Conservation (phyloP, 37 sponge, comb jelly and placozoan species). For the Amphimedon queenslandica region DNA sequence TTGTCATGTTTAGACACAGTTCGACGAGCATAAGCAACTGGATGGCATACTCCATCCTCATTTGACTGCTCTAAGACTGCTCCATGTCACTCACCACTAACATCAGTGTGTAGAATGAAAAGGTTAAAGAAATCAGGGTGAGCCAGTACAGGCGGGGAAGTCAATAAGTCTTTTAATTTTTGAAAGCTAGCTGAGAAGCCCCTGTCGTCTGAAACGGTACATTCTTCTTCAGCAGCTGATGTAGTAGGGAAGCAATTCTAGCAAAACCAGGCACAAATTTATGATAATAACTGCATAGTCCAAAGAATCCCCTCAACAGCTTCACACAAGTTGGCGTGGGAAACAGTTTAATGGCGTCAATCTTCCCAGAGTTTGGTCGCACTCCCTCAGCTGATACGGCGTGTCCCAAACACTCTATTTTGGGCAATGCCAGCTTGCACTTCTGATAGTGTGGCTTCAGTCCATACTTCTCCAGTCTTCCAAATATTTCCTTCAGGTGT, state of each 20-base stretch:
- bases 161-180: constrained; percentile 20
- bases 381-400: no score
- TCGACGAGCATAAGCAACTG: constrained; percentile 57
- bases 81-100: constrained; percentile 23
- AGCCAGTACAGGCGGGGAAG: constrained; percentile 34
- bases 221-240: constrained; percentile 10
- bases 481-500: constrained; percentile 37
- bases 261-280: constrained; percentile 36
- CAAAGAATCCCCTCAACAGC: constrained; percentile 20
- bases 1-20: constrained; percentile 1
- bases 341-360: constrained; percentile 10
- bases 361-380: constrained; percentile 31
- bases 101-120: constrained; percentile 43
- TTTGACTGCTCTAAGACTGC: constrained; percentile 31
- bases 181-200: constrained; percentile 26
- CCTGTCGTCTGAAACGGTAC: constrained; percentile 25
- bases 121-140: constrained; percentile 25
- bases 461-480: constrained; percentile 4
- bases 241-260: constrained; percentile 27
- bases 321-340: constrained; percentile 33
- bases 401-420: constrained; percentile 20
- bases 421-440: constrained; percentile 17
- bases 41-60: constrained; percentile 29
- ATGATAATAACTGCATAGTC: constrained; percentile 39
- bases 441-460: constrained; percentile 22